Base-by-base conservation (phyloP, 1,140 invertebrate genomes). In the Plectrocnemia conspersa region DNA sequence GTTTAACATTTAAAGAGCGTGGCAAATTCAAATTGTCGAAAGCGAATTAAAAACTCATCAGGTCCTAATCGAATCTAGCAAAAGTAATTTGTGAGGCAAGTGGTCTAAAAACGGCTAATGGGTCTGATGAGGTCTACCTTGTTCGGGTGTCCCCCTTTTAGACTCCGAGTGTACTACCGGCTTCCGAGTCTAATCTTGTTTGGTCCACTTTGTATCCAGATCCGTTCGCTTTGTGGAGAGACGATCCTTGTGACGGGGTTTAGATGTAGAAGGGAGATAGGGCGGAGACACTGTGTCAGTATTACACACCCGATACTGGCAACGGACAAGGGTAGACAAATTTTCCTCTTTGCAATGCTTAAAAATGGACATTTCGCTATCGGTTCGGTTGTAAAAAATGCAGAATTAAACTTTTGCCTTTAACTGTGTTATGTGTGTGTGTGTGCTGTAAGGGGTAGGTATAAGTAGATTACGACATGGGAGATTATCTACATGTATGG, bases 151-250 rank as follows among this genome's bases (percentile, higher is more conserved):
- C 21, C 25, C 25, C 44, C 13, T 22, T 5, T 7, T 5, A 13
- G 40, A 22, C 7, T n/a, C n/a, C 5, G 35, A 38, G 35, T 38
- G 40, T 21, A 42, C n/a, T n/a, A n/a, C 48, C 42, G 16, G 38
- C 32, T 38, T 47, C 56, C 45, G 40, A 53, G 42, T 52, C 54
- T 61, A 61, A 61, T 61, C 58, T 56, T 27, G 50, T 61, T 61
- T 56, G 38, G 54, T 53, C 50, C 58, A 61, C 58, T 61, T 61
- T 61, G 58, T 61, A 56, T 32, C 54, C 33, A 44, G 52, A 56
- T 59, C 52, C 47, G 47, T 41, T 46, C 56, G 46, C 57, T 59
- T 59, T 59, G 57, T 59, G 33, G 40, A 32, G 48, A 45, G 24
- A 18, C 10, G 32, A 7, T 13, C 5, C 23, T 47, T 29, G 24